Base-by-base conservation (phyloP, 2,888 invertebrate species). In the Melanchra persicariae region DNA sequence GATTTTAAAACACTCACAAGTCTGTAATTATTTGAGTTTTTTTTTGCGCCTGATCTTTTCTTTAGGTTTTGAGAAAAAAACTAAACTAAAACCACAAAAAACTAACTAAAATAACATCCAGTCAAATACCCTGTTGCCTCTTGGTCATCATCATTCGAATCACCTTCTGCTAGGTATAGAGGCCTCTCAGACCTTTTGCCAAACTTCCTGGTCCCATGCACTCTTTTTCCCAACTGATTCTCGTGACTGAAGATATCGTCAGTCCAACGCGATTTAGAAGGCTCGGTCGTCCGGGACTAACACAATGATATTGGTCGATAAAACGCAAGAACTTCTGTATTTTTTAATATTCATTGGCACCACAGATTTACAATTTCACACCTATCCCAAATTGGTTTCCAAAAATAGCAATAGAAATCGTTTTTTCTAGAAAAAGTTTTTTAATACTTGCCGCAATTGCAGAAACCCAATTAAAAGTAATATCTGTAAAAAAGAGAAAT, bases 401-500 rank as follows among this genome's bases (percentile, higher is more conserved):
- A 57, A 72, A 71, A 76, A 49, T 57, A 24, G 58, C n/a, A 45
- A 55, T 24, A 64, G 47, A 65, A 62, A 61, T 57, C 51, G n/a
- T 57, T 58, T 62, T n/a, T 60, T 63, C 37, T 34, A 55, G 40
- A 70, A 66, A 72, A 70, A 63, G n/a, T 26, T 37, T 19, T 45
- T 37, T 74, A 49, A 57, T 55, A 64, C 45, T 60, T n/a, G n/a
- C 60, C 64, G 15, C 52, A 54, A 45, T 34, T 17, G 12, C 26
- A 60, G 63, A 51, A 65, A 66, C 30, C 2, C 64, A 71, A 79
- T 79, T 54, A 69, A 82, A 65, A 74, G 40, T 47, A 52, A 70
- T 66, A 51, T 57, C 54, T 67, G 17, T 51, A 60, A 67, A 80
- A 85, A 82, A 75, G 74, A 80, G 78, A 82, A 82, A 80, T 70